A percentile compares a stretch with the other conserved stretches of the same genome.
Evolutionary conservation across 2,113 vertebrate genomes (phyloP).

Genomic region (Apus apus): DNA sequence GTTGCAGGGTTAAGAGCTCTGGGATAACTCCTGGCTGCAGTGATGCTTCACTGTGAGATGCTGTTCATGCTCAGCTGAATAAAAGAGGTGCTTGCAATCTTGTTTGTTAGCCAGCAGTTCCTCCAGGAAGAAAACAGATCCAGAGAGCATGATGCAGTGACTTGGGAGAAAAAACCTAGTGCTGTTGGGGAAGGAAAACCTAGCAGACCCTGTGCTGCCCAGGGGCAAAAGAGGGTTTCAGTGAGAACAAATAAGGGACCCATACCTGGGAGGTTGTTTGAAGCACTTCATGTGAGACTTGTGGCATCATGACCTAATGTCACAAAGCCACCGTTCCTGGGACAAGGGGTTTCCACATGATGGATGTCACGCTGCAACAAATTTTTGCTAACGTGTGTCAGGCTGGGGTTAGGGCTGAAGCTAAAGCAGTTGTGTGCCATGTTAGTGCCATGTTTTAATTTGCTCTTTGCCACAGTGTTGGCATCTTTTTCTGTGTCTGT

Average conservation of each 20-base stretch:
- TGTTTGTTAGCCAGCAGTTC: not conserved
- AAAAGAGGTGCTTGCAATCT: not conserved
- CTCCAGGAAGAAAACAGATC: not conserved
- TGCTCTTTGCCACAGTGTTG: not conserved
- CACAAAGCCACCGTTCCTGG: not conserved
- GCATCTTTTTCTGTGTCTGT: not conserved
- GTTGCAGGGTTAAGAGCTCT: not conserved
- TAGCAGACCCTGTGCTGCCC: not conserved
- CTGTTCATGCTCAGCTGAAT: not conserved
- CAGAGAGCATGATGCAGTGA: not conserved
- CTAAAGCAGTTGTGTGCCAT: not conserved
- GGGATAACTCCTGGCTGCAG: not conserved
- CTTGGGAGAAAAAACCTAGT: not conserved
- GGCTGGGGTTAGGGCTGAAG: not conserved
- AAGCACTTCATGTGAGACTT: not conserved
- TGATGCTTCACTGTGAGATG: not conserved
- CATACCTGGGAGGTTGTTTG: not conserved
- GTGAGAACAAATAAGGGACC: not conserved
- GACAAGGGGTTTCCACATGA: not conserved
- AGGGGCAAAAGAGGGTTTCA: fast-evolving
- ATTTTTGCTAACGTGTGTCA: not conserved
- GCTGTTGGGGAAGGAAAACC: not conserved
- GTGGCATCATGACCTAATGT: not conserved
- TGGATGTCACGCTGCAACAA: not conserved
- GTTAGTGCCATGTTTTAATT: not conserved